Evolutionary conservation across 1,140 invertebrate genomes (phyloP).

Genomic region (Epicauta chinensis): DNA sequence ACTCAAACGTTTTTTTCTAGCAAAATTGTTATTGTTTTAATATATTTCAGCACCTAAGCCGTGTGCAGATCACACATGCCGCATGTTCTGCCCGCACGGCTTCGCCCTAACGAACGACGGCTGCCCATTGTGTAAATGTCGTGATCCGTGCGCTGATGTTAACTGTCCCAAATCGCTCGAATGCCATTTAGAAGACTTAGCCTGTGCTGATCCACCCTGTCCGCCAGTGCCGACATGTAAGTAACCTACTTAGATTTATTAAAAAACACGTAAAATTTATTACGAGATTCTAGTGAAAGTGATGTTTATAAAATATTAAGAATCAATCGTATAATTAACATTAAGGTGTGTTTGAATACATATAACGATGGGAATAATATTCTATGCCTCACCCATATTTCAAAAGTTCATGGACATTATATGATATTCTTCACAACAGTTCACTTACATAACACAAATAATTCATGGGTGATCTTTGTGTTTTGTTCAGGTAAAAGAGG

Average conservation of each 20-base stretch:
- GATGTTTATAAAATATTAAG: constrained; percentile 1
- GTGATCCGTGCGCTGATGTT: constrained; percentile 69
- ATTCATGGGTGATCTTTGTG: no score
- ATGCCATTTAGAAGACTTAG: constrained; percentile 72
- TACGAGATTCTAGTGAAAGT: constrained; percentile 10
- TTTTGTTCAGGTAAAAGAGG: constrained; percentile 60
- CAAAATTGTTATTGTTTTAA: no score
- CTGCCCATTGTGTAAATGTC: constrained; percentile 72
- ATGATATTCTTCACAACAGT: constrained; percentile 2
- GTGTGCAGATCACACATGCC: constrained; percentile 72
- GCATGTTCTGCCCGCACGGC: constrained; percentile 82
- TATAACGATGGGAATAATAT: constrained; percentile 4
- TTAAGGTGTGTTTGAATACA: constrained; percentile 5
- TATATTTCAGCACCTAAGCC: constrained; percentile 48
- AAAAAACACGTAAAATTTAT: no score
- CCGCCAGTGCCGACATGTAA: constrained; percentile 77
- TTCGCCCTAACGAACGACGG: constrained; percentile 67
- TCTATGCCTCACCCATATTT: neutral
- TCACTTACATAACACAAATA: neutral
- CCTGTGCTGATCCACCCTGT: constrained; percentile 69
- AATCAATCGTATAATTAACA: neutral
- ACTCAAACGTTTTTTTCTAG: no score
- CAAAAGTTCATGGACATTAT: constrained; percentile 1
- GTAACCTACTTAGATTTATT: constrained; percentile 29
- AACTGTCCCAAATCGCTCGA: constrained; percentile 66